Conservation (phyloP, 2,888 invertebrate species). For the Meteorus cinctellus region DNA sequence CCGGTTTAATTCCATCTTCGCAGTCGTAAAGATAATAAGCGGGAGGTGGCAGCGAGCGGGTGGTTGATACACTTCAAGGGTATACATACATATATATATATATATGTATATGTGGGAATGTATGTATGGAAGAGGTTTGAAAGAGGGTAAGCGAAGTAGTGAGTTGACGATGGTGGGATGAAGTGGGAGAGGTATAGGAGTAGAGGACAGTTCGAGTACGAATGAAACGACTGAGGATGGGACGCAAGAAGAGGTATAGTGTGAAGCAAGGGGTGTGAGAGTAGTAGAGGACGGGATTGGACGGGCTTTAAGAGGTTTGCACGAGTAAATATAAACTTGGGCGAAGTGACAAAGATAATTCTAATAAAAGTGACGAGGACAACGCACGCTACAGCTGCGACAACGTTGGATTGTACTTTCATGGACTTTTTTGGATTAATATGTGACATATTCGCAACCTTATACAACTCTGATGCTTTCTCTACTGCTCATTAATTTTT, state of each 20-base stretch:
- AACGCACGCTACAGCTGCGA: slow-evolving; percentile 47
- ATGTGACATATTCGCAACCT: slow-evolving; percentile 72
- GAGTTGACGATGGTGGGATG: slow-evolving; percentile 43
- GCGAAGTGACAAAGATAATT: slow-evolving; percentile 73
- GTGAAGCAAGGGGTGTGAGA: slow-evolving; percentile 32
- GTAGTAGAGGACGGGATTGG: slow-evolving; percentile 46
- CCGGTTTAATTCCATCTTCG: slow-evolving; percentile 74
- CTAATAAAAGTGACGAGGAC: slow-evolving; percentile 72
- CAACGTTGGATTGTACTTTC: slow-evolving; percentile 60
- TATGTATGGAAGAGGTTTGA: neutral
- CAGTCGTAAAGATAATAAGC: slow-evolving; percentile 74
- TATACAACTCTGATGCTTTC: slow-evolving; percentile 66
- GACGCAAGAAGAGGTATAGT: neutral
- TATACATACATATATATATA: neutral
- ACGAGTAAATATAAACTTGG: slow-evolving; percentile 73
- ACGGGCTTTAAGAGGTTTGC: slow-evolving; percentile 70
- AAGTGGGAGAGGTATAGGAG: slow-evolving; percentile 48
- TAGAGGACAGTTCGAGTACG: slow-evolving; percentile 36
- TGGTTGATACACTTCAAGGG: slow-evolving; percentile 42
- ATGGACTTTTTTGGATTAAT: slow-evolving; percentile 68
- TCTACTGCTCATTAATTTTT: slow-evolving; percentile 37
- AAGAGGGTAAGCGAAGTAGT: neutral
- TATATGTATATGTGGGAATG: slow-evolving; percentile 29
- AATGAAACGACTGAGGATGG: slow-evolving; percentile 37
- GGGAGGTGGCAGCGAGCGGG: slow-evolving; percentile 62